These are phyloP conservation scores for Pangasius krempfi DNA, from an alignment of 2,797 vertebrate genomes.

Conservation along the genomic window DNA sequence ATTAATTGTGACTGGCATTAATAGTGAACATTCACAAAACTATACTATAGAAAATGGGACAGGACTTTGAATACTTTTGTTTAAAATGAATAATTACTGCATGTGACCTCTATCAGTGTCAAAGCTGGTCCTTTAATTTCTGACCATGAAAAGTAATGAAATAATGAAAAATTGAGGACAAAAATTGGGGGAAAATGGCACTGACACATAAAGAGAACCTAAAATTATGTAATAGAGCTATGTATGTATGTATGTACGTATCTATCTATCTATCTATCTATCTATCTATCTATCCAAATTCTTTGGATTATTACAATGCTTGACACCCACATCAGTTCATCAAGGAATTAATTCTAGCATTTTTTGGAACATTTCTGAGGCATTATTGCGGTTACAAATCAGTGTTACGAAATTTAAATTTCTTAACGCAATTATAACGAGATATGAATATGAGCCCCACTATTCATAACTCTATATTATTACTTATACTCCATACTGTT, in stretches of 20 bases:
- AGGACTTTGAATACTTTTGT: neutral
- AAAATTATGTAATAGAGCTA: neutral
- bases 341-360: neutral
- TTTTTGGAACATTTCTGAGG: neutral
- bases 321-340: neutral
- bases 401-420: neutral
- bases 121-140: neutral
- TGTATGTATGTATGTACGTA: neutral
- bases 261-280: neutral
- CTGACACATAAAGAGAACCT: neutral
- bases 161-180: neutral
- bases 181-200: neutral
- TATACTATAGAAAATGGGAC: neutral
- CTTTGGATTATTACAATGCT: neutral
- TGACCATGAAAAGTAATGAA: neutral
- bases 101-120: neutral
- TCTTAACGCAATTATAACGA: neutral
- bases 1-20: neutral
- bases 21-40: neutral
- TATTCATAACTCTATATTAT: neutral
- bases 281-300: neutral
- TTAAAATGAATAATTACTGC: neutral
- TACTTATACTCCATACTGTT: no score
- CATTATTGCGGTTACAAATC: neutral
- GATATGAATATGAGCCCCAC: neutral